Evolutionary conservation across 1,140 invertebrate genomes (phyloP).

Genomic region (Harpegnathos saltator): DNA sequence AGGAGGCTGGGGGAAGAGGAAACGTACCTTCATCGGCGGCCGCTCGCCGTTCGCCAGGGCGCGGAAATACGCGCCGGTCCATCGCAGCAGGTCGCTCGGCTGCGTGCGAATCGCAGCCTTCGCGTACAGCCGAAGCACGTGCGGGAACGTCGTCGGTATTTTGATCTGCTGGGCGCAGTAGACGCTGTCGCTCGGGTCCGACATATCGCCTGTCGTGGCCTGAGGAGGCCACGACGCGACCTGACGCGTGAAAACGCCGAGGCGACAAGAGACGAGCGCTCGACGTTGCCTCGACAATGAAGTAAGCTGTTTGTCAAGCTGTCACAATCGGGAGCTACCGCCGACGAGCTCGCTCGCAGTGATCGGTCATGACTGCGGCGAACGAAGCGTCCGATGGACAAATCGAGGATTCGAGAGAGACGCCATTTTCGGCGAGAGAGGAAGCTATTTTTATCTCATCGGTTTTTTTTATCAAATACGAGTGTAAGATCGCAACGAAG

Average conservation of each 20-base stretch:
- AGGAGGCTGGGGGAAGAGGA: not conserved
- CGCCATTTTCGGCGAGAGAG: too few species aligned
- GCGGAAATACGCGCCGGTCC: constrained; percentile 93
- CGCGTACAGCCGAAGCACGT: constrained; percentile 93
- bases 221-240: not conserved
- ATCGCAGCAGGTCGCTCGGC: constrained; percentile 93
- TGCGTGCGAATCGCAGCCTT: constrained; percentile 96
- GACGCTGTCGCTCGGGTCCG: constrained; percentile 78
- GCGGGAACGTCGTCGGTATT: constrained; percentile 93
- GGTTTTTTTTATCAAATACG: too few species aligned
- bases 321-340: too few species aligned
- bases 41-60: constrained; percentile 88
- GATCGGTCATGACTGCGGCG: too few species aligned
- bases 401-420: too few species aligned
- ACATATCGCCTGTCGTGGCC: constrained; percentile 74
- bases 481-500: too few species aligned
- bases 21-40: constrained; percentile 89
- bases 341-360: too few species aligned
- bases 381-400: too few species aligned
- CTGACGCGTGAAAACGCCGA: not conserved
- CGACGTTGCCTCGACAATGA: too few species aligned
- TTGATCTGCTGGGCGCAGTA: constrained; percentile 88
- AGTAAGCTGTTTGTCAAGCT: too few species aligned
- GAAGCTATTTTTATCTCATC: too few species aligned
- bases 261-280: constrained; percentile 55